A percentile compares a stretch with the other conserved stretches of the same genome.
Evolutionary conservation across 2,113 vertebrate genomes (phyloP).

Genomic region (Chascanopsetta lugubris): DNA sequence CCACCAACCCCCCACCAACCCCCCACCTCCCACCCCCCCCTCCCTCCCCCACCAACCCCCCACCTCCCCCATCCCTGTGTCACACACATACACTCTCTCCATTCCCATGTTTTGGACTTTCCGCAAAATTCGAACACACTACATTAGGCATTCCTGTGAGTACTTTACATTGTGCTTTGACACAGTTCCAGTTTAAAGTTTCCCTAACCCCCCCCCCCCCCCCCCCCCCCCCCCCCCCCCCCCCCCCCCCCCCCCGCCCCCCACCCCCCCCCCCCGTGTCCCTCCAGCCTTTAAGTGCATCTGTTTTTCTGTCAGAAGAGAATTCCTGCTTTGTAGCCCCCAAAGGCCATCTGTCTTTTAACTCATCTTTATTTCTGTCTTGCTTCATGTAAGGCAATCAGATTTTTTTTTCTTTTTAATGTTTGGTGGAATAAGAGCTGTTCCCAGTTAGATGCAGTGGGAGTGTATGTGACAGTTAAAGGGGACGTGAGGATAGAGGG

Average conservation of each 20-base stretch:
- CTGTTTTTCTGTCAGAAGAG: slow-evolving; percentile 28
- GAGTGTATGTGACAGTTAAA: slow-evolving; percentile 7
- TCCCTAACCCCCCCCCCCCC: neutral
- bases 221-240: neutral
- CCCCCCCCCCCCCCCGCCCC: neutral
- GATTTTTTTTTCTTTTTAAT: no score
- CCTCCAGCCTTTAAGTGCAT: neutral
- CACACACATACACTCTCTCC: slow-evolving; percentile 32
- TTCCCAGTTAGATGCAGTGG: slow-evolving; percentile 11
- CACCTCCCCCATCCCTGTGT: slow-evolving; percentile 32
- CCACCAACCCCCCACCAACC: no score
- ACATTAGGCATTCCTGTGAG: slow-evolving; percentile 11
- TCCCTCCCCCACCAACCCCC: no score
- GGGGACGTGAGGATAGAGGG: slow-evolving; percentile 35
- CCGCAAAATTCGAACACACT: slow-evolving; percentile 4
- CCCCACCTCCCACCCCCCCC: no score
- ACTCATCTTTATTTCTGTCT: slow-evolving; percentile 35
- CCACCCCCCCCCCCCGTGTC: neutral
- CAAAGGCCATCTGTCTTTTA: slow-evolving; percentile 30
- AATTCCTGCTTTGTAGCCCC: slow-evolving; percentile 37
- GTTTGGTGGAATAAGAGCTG: slow-evolving; percentile 25
- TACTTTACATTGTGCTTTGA: slow-evolving; percentile 19
- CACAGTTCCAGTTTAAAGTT: neutral
- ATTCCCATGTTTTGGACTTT: slow-evolving; percentile 31
- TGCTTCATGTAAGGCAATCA: slow-evolving; percentile 51